Evolutionary conservation across 64 coral and sea anemone genomes (phyloP), one percentile per base, ranked within the genome.

Genomic region (Cladopsammia gracilis): DNA sequence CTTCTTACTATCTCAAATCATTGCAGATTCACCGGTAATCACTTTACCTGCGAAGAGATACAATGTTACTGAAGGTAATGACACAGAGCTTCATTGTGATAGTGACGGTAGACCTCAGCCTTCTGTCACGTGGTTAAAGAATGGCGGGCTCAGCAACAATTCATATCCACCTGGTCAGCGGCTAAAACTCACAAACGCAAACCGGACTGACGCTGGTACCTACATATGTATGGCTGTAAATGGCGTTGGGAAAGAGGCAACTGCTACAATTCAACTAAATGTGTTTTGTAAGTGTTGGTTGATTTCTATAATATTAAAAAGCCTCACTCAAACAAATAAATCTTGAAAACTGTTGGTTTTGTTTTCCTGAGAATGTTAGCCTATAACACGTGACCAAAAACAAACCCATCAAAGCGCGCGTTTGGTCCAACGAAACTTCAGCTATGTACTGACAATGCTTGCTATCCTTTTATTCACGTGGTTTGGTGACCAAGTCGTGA

Each of bases 51-150:
- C 77, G 12, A 61, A 58, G 25, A 8, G 25, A n/a, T 61, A 80
- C 57, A 62, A 80, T 16, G 25, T 80, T 14, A 80, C 77, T 43
- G 77, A 80, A 80, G 77, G 77, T 43, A 61, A 42, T 23, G 57
- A 80, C 26, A 15, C 57, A 5, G 15, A 61, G 15, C 54, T 80
- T 34, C 0, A 3, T 0, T 80, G 77, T 60, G 7, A 8, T 61
- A 61, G 11, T 19, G 57, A 80, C 42, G 77, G 77, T 0, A 62
- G 11, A 26, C 77, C 77, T 80, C 54, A 4, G 3, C 56, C 77
- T 44, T 14, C 6, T 24, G 54, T 62, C 56, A 80, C 77, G 10
- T 80, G 77, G 77, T 42, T 56, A 61, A 80, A 80, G 25, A 26
- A 61, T 61, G 57, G 57, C 0, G 25, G 25, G 1, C 11, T 60